A percentile compares a stretch with the other conserved stretches of the same genome.
Evolutionary conservation across 2,113 vertebrate genomes (phyloP).

Genomic region (Piprites chloris): DNA sequence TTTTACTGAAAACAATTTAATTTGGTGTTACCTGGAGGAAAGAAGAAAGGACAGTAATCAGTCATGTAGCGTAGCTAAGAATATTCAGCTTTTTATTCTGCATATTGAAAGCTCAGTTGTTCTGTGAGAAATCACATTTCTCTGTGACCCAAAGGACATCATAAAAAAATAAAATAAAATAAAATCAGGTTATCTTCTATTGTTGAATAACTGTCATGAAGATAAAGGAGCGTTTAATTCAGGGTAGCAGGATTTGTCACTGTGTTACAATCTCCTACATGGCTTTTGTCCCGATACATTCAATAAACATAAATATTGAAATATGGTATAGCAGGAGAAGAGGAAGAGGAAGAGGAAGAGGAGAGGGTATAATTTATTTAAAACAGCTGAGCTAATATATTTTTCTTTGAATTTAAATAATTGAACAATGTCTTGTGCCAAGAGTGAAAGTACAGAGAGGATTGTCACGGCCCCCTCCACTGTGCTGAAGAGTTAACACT

Average conservation of each 20-base stretch:
- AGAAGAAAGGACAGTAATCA: conserved; percentile 1
- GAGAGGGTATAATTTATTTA: background rate
- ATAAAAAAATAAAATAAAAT: background rate
- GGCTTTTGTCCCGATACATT: background rate
- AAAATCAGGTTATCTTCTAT: background rate
- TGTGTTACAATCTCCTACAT: background rate
- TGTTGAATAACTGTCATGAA: background rate
- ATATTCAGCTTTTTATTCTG: background rate
- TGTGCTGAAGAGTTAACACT: conserved; percentile 4
- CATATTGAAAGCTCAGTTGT: background rate
- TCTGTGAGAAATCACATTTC: background rate
- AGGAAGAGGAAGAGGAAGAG: no score
- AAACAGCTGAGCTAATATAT: background rate
- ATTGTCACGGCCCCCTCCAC: background rate
- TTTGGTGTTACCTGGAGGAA: background rate
- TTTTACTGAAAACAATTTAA: conserved; percentile 25
- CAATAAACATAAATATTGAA: background rate
- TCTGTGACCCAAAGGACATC: background rate
- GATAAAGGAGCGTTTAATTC: background rate
- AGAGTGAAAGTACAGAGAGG: background rate
- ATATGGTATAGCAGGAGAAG: background rate
- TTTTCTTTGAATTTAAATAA: background rate
- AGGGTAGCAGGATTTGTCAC: background rate
- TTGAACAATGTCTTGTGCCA: background rate
- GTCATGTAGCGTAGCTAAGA: background rate